Evolutionary conservation across 2,797 vertebrate genomes (phyloP).

Genomic region (Glossophaga mutica): DNA sequence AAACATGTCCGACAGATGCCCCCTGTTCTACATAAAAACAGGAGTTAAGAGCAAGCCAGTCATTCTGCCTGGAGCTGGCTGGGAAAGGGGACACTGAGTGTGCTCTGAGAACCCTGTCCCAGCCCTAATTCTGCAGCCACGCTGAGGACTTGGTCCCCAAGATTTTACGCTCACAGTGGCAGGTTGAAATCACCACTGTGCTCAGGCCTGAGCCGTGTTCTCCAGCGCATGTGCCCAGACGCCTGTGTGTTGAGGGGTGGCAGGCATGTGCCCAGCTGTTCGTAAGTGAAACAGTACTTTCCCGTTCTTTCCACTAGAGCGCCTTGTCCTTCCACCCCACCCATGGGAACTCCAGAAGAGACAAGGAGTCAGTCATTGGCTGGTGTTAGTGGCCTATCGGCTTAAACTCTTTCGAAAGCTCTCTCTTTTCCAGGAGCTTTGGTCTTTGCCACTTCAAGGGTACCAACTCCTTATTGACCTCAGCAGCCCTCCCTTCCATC

Average conservation of each 20-base stretch:
- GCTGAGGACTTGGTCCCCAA: not conserved
- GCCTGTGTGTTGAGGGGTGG: not conserved
- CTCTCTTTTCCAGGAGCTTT: not conserved
- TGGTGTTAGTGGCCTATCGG: too few relatives aligned
- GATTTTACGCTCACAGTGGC: not conserved
- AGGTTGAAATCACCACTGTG: too few relatives aligned
- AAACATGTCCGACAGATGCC: accelerated
- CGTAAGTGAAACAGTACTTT: not conserved
- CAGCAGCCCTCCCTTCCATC: not conserved
- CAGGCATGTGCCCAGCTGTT: not conserved
- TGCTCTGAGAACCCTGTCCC: not conserved
- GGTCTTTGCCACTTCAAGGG: not conserved
- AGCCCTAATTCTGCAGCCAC: not conserved
- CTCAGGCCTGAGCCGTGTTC: not conserved
- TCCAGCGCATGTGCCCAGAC: not conserved
- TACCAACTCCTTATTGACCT: not conserved
- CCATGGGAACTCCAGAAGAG: not conserved
- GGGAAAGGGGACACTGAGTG: not conserved
- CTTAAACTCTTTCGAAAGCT: not conserved
- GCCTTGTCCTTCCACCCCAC: not conserved
- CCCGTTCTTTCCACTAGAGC: not conserved
- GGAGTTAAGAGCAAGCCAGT: accelerated
- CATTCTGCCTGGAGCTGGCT: not conserved
- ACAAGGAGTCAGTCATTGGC: not conserved
- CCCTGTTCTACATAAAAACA: not conserved